Evolutionary conservation across 2,113 vertebrate species (phyloP), one percentile per base, ranked within the genome.

Genomic region (Zapus hudsonius): DNA sequence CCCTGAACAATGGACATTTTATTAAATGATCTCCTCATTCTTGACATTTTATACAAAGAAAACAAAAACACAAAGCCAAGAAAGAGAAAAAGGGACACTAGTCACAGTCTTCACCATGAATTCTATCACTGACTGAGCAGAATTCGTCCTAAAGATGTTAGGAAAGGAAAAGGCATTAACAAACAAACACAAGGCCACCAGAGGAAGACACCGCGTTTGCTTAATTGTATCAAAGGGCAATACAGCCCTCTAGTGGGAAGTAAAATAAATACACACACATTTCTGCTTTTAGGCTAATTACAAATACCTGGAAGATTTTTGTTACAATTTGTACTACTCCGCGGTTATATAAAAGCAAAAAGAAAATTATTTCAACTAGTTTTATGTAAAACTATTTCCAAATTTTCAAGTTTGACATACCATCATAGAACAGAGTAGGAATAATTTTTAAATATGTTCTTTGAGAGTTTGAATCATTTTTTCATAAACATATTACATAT

Each of bases 191-290:
- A 59, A 92, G 75, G 59, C 70, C 3, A 1, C 47, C 66, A 5
- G 42, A 17, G 3, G 36, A 64, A 55, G 76, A 38, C 0, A 4
- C 2, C 11, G 29, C 23, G 96, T 97, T 97, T 96, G 96, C 97
- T 95, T 38, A 59, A 40, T 19, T 42, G 22, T 97, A 89, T 25
- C 84, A 63, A 97, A 98, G 97, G 90, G 94, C 97, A 98, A 98
- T 86, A 98, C 93, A 86, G 98, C 98, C 98, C 98, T 97, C 98
- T 97, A 97, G 97, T 98, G 98, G 95, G 76, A 3, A 22, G 19
- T 66, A 44, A 31, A 3, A 0, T 70, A 64, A 38, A 69, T 4
- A 36, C 4, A n/a, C 40, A 66, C 13, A 55, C 17, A 6, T 7
- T 72, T 73, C 67, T 72, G 72, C 69, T 59, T 75, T 31, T 22